These are phyloP conservation scores for Cantharis rufa DNA, from an alignment of 2,888 invertebrate species.

Conservation along the genomic window DNA sequence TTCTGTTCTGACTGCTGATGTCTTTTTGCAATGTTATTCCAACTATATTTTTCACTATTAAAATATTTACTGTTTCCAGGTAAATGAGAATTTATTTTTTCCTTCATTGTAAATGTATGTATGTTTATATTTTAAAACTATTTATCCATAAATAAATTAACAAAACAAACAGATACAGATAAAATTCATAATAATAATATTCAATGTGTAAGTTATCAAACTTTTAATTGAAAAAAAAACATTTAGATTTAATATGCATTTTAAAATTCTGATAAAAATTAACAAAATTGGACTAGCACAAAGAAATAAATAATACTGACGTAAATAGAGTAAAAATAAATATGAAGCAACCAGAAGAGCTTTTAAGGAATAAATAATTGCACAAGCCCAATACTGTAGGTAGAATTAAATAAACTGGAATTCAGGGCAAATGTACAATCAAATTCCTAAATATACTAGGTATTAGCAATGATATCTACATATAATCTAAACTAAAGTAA, in stretches of 20 bases:
- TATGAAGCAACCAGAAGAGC: background rate
- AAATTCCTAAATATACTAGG: background rate
- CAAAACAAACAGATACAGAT: background rate
- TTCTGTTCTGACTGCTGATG: too few relatives aligned
- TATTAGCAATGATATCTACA: too few relatives aligned
- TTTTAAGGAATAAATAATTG: background rate
- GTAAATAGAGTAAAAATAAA: background rate
- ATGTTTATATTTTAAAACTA: too few relatives aligned
- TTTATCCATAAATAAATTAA: too few relatives aligned
- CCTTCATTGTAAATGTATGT: too few relatives aligned
- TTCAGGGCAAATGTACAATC: background rate
- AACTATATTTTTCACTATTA: too few relatives aligned
- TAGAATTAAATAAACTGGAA: background rate
- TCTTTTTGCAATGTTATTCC: too few relatives aligned
- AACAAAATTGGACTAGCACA: background rate
- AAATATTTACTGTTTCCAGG: too few relatives aligned
- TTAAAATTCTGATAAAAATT: background rate
- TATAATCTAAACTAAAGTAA: too few relatives aligned
- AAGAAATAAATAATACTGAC: slow-evolving; percentile 3
- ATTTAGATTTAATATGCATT: background rate
- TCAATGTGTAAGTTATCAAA: background rate
- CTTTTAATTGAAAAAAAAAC: background rate
- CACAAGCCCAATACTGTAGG: background rate
- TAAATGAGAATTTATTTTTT: too few relatives aligned
- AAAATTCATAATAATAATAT: background rate